Conservation (phyloP, 2,113 vertebrate species). For the Aythya baeri region DNA sequence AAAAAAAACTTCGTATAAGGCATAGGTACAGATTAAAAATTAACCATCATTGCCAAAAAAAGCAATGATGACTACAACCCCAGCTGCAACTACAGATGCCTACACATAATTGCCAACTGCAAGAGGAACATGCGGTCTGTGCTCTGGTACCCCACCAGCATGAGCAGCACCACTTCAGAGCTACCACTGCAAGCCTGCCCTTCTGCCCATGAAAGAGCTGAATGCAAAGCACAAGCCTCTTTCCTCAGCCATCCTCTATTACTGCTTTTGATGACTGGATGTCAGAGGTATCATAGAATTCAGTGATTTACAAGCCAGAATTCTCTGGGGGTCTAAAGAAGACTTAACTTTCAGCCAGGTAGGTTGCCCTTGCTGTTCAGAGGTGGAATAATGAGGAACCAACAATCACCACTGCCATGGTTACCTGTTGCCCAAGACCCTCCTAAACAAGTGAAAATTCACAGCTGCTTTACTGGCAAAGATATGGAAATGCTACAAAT, state of each 20-base stretch:
- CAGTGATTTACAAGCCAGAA: background rate
- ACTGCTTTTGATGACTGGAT: background rate
- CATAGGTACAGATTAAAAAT: slow-evolving; percentile 35
- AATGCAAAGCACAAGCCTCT: background rate
- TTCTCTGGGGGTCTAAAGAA: background rate
- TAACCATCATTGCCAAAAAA: slow-evolving; percentile 5
- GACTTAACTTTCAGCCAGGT: background rate
- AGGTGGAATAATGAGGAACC: background rate
- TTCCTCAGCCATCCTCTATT: background rate
- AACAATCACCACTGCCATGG: background rate
- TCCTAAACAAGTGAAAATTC: background rate
- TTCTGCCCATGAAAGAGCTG: background rate
- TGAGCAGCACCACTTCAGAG: background rate
- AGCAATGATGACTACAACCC: background rate
- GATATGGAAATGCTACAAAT: background rate
- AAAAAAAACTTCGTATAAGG: background rate
- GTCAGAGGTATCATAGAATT: background rate
- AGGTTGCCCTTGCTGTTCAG: background rate
- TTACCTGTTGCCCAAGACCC: background rate
- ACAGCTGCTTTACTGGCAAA: background rate
- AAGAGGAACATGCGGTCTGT: background rate
- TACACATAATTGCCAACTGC: background rate
- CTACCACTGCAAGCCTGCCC: background rate
- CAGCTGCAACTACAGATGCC: background rate
- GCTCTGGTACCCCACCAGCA: background rate